These are phyloP conservation scores for Galeruca laticollis DNA, from an alignment of 2,888 invertebrate species.

Conservation along the genomic window DNA sequence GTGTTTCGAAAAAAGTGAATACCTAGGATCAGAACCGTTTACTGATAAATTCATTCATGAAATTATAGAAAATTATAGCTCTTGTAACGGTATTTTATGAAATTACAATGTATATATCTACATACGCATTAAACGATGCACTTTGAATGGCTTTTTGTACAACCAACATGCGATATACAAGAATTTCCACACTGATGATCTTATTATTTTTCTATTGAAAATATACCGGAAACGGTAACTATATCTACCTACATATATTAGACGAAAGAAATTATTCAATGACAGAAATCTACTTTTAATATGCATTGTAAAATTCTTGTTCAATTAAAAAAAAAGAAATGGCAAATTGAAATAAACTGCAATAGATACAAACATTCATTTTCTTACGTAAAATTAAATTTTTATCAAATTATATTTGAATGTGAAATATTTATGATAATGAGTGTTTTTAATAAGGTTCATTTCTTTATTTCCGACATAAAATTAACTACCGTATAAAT, in stretches of 20 bases:
- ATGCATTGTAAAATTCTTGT: too few relatives aligned
- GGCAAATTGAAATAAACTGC: too few relatives aligned
- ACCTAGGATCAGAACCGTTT: neutral
- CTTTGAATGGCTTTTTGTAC: constrained; percentile 2
- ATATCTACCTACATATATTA: too few relatives aligned
- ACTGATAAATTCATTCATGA: constrained; percentile 13
- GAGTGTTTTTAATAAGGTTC: neutral
- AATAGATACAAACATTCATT: too few relatives aligned
- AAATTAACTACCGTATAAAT: neutral
- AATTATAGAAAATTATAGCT: constrained; percentile 17
- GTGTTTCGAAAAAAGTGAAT: constrained; percentile 1
- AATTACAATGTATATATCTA: constrained; percentile 1
- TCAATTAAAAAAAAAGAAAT: too few relatives aligned
- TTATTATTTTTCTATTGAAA: neutral
- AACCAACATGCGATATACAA: neutral
- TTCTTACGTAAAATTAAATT: neutral
- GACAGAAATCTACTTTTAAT: too few relatives aligned
- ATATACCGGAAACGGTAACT: too few relatives aligned
- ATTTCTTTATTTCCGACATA: neutral
- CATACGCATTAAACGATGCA: neutral
- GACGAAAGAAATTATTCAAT: too few relatives aligned
- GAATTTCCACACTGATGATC: constrained; percentile 6
- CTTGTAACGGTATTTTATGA: constrained; percentile 13
- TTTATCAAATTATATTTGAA: neutral
- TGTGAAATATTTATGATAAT: neutral